These are phyloP conservation scores for Aspidoscelis tigris DNA, from an alignment of 2,113 vertebrate genomes.

Conservation along the genomic window DNA sequence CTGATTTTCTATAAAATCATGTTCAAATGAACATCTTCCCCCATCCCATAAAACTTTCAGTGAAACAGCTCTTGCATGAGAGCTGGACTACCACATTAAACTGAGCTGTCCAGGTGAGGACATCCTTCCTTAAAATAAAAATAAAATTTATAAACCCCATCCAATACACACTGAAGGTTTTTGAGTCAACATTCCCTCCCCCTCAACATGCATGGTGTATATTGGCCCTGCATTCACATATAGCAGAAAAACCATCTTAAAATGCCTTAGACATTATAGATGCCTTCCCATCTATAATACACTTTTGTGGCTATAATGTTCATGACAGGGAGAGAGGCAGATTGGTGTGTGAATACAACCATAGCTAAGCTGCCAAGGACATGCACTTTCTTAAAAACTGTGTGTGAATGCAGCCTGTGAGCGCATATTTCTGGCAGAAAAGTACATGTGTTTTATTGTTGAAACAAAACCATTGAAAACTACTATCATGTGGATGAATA, in stretches of 20 bases:
- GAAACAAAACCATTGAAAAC: not conserved
- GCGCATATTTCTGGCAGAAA: not conserved
- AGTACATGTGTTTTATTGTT: not conserved
- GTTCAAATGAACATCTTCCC: not conserved
- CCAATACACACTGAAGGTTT: not conserved
- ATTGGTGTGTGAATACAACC: too few species aligned
- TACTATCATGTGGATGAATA: too few species aligned
- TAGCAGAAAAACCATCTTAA: too few species aligned
- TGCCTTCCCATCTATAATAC: too few species aligned
- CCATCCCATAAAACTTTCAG: not conserved
- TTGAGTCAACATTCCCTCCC: not conserved
- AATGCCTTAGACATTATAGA: too few species aligned
- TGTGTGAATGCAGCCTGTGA: too few species aligned
- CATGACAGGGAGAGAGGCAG: not conserved
- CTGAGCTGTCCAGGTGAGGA: not conserved
- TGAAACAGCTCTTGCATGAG: not conserved
- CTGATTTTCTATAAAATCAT: constrained; percentile 1
- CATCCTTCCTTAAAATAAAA: too few species aligned
- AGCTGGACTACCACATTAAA: not conserved
- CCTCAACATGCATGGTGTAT: too few species aligned
- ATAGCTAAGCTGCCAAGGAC: too few species aligned
- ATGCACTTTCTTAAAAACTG: too few species aligned
- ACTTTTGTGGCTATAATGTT: not conserved
- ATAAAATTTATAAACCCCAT: not conserved
- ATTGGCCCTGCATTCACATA: too few species aligned